phyloP scores from a whole-genome alignment of 2,888 invertebrate species.

The Euplagia quadripunctaria region DNA sequence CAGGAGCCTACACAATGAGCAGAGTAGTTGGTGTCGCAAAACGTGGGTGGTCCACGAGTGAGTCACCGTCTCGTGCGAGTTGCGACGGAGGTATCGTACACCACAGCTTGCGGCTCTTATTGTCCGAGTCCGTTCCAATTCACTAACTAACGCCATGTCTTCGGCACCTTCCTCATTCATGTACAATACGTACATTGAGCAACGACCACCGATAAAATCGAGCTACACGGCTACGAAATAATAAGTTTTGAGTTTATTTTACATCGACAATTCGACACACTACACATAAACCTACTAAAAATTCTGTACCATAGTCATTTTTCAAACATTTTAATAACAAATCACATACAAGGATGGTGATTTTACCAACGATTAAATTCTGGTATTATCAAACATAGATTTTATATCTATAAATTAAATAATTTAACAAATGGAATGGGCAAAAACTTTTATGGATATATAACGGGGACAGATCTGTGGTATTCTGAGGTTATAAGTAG shows the following conservation, averaged over 20 bases:
- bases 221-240: background rate
- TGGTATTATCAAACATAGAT: background rate
- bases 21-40: slow-evolving; percentile 33
- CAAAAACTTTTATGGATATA: background rate
- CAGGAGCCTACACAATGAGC: slow-evolving; percentile 22
- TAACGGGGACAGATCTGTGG: background rate
- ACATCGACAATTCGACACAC: background rate
- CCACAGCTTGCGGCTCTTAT: slow-evolving; percentile 60
- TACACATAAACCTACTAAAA: background rate
- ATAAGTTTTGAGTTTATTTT: background rate
- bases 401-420: background rate
- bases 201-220: background rate
- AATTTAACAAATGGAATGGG: background rate
- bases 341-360: background rate
- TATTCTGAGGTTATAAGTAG: background rate
- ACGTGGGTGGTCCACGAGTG: slow-evolving; percentile 62
- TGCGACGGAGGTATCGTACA: slow-evolving; percentile 39
- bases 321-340: background rate
- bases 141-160: slow-evolving; percentile 57
- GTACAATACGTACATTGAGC: slow-evolving; percentile 48
- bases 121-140: slow-evolving; percentile 72
- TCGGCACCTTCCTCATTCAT: slow-evolving; percentile 55
- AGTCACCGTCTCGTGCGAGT: slow-evolving; percentile 37
- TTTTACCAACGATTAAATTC: background rate
- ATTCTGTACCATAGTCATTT: background rate